A percentile compares a stretch with the other conserved stretches of the same genome.
Conservation (phyloP, 2,888 invertebrate genomes). For the Leptopilina drosophilae region DNA sequence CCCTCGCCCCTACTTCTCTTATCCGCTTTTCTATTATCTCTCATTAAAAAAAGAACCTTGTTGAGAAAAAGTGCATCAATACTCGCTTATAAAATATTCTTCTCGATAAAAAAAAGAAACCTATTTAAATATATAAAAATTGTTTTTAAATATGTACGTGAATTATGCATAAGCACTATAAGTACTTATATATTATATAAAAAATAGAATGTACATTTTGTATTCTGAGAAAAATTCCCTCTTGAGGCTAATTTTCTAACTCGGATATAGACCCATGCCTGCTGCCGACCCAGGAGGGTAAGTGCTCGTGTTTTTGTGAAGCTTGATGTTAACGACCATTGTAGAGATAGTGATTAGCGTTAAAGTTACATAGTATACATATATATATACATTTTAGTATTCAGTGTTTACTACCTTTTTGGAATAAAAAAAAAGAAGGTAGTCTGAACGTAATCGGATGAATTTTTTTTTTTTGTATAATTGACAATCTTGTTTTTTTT, state of each 20-base stretch:
- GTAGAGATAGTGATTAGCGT: conserved; percentile 56
- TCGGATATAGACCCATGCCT: conserved; percentile 73
- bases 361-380: conserved; percentile 40
- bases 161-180: conserved; percentile 18
- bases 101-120: background rate
- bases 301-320: conserved; percentile 68
- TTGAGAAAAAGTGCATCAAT: background rate
- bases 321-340: conserved; percentile 57
- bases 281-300: conserved; percentile 74
- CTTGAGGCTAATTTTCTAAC: conserved; percentile 58
- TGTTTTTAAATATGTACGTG: conserved; percentile 25
- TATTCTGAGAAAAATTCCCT: conserved; percentile 49
- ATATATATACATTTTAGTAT: background rate
- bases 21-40: background rate
- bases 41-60: background rate
- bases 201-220: conserved; percentile 41
- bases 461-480: conserved; percentile 1
- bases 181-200: conserved; percentile 13
- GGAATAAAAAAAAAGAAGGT: background rate
- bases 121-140: background rate
- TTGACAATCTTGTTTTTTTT: background rate
- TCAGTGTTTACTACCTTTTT: conserved; percentile 19
- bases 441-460: conserved; percentile 4
- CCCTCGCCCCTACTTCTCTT: no score
- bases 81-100: conserved; percentile 4